Base-by-base conservation (phyloP, 2,113 vertebrate species). In the Prionailurus bengalensis region DNA sequence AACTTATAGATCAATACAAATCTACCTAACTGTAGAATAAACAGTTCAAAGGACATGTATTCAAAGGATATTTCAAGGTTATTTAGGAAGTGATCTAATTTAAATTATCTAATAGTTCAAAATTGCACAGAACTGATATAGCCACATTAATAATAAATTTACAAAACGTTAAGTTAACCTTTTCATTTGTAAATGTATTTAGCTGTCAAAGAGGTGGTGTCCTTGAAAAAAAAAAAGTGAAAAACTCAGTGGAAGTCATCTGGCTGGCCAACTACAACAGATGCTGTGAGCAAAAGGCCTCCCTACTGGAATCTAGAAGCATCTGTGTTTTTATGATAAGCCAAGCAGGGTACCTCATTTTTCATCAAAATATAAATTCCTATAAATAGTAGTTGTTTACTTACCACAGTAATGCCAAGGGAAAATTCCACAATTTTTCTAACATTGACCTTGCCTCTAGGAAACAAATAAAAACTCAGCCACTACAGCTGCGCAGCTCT, bases 241-340 rank as follows among this genome's bases (percentile, higher is more conserved):
- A 48, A 89, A 51, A 66, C 29, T 87, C 74, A 94, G 65, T 65
- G 95, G 81, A 81, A 89, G 92, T 97, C 96, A 81, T 94, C 36
- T 78, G 81, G 27, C 84, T 94, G 45, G 91, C 76, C 91, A 96
- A 97, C 33, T 71, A 14, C 96, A 92, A 97, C 98, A 97, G 95
- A 98, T 86, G 98, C 96, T 96, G 9, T 58, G 9, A 84, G 80
- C 84, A 94, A 94, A 92, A 81, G 87, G 63, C n/a, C 48, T 96
- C 85, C 89, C 88, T 88, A 36, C 86, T 97, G 86, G 93, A 94
- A 89, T 65, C 95, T 19, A 91, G 95, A 90, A 97, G 95, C 93
- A 97, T 97, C 97, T 97, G 96, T 96, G 96, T 96, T 91, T 97
- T 78, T 39, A 96, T 86, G 81, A 95, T 21, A 78, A 93, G 94